Base-by-base conservation (phyloP, 2,113 vertebrate genomes). In the Calidris pugnax region DNA sequence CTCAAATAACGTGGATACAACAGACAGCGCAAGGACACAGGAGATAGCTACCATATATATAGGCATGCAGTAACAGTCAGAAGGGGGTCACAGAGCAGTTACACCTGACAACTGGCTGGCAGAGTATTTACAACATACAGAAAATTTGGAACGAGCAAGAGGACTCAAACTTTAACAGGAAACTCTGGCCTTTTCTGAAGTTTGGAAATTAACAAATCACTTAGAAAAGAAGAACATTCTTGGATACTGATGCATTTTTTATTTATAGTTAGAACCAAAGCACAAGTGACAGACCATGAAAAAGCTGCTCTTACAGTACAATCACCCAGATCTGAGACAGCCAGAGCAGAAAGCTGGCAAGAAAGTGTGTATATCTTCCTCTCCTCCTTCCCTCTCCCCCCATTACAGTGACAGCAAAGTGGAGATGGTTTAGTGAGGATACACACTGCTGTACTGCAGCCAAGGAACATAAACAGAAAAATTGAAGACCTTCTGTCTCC, bases 391-490 rank as follows among this genome's bases (percentile, higher is more conserved):
- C 45, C 73, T 87, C 43, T 90, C 7, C 23, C 64, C 39, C 53
- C 55, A 57, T 87, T 93, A 82, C 18, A 45, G 62, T 64, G 74
- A 87, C 57, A 82, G 81, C 62, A 93, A 91, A 87, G 73, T 43
- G 26, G 57, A 87, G 84, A 79, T 87, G 77, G 73, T 95, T 96
- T 95, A 96, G 89, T 89, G 91, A 93, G 81, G 69, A 91, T 60
- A 75, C 77, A 82, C 62, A 53, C 17, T 66, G 51, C 84, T 87
- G 39, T 6, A 2, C 2, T 76, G 71, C 89, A 96, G 91, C 74
- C 87, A 87, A 82, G 63, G 60, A 95, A 87, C 57, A 89, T 89
- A 96, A 95, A 95, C 57, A 94, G 77, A 78, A 94, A 81, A 91
- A 94, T 69, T 63, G 92, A 83, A 93, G 67, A 64, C 90, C 55